These are phyloP conservation scores for Acanthurus tractus DNA, from an alignment of 2,797 vertebrate genomes.

Conservation along the genomic window DNA sequence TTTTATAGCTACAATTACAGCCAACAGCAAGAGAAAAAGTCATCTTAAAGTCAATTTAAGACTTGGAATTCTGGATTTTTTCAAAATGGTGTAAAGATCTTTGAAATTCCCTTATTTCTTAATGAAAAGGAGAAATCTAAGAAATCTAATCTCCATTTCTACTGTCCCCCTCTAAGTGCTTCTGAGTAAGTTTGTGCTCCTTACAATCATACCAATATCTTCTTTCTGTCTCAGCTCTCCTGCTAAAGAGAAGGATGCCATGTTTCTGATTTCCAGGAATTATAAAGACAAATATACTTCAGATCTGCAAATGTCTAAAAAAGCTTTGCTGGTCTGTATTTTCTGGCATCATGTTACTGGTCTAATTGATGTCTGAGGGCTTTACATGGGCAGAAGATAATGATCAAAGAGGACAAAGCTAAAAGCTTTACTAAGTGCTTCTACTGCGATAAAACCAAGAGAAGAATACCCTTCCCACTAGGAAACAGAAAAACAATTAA, in stretches of 20 bases:
- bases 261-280: slow-evolving; percentile 1
- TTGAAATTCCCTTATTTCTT: neutral
- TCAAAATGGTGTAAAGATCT: neutral
- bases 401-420: slow-evolving; percentile 47
- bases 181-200: neutral
- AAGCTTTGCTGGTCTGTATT: slow-evolving; percentile 29
- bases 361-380: slow-evolving; percentile 31
- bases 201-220: slow-evolving; percentile 2
- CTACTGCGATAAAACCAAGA: slow-evolving; percentile 39
- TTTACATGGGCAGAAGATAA: slow-evolving; percentile 30
- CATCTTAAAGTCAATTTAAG: neutral
- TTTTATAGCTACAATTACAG: neutral
- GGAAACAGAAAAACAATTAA: slow-evolving; percentile 62
- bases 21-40: neutral
- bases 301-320: slow-evolving; percentile 27
- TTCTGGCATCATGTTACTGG: slow-evolving; percentile 21
- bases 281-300: neutral
- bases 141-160: neutral
- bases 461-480: slow-evolving; percentile 25
- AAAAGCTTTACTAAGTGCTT: slow-evolving; percentile 53
- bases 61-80: neutral
- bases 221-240: slow-evolving; percentile 5
- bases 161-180: neutral
- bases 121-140: too few relatives aligned
- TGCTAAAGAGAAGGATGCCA: neutral